Evolutionary conservation across 1,140 invertebrate genomes (phyloP).

Genomic region (Drosophila equinoxialis): DNA sequence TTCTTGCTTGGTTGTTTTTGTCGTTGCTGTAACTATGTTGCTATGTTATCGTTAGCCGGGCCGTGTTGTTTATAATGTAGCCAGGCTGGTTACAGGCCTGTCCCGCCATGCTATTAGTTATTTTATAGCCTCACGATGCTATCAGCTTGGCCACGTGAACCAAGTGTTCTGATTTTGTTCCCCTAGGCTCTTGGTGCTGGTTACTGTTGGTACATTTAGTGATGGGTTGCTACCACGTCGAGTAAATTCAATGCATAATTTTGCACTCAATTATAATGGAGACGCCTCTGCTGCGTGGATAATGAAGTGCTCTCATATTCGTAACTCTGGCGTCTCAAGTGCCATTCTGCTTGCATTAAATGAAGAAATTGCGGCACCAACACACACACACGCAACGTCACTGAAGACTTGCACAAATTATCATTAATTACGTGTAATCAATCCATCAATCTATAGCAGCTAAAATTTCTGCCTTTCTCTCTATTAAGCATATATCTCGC

Average conservation of each 20-base stretch:
- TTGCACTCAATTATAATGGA: constrained; percentile 80
- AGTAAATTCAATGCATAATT: constrained; percentile 76
- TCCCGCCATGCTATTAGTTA: constrained; percentile 63
- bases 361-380: constrained; percentile 17
- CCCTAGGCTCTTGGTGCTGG: background rate
- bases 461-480: background rate
- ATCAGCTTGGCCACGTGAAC: constrained; percentile 51
- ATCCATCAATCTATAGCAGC: constrained; percentile 56
- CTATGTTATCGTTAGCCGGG: constrained; percentile 54
- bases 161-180: constrained; percentile 22
- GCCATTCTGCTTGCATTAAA: constrained; percentile 25
- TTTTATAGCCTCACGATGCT: constrained; percentile 69
- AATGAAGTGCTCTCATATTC: constrained; percentile 56
- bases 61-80: constrained; percentile 75
- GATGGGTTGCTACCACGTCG: background rate
- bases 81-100: constrained; percentile 26
- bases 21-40: constrained; percentile 46
- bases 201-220: background rate
- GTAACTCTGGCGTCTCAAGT: constrained; percentile 51
- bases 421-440: constrained; percentile 67
- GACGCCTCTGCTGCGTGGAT: constrained; percentile 32
- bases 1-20: constrained; percentile 1
- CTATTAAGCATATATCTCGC: background rate
- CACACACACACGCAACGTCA: constrained; percentile 28
- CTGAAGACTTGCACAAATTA: constrained; percentile 43